phyloP scores from a whole-genome alignment of 2,797 vertebrate species.

The Sebastes glaucus region DNA sequence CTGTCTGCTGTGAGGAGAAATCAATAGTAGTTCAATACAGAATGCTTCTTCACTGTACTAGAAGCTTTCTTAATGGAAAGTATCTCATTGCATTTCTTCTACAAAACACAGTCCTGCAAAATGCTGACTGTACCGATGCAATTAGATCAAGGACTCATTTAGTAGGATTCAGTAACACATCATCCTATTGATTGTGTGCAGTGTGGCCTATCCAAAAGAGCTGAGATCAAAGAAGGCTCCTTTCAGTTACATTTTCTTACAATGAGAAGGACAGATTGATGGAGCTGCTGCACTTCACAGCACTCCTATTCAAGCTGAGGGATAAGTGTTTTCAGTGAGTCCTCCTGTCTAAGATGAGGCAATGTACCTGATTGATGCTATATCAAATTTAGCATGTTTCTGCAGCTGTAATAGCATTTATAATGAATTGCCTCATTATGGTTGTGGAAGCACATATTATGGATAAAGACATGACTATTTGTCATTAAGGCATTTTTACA shows the following conservation, averaged over 20 bases:
- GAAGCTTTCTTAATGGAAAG: constrained; percentile 3
- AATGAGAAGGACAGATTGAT: neutral
- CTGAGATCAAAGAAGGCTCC: constrained; percentile 15
- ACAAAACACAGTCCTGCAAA: neutral
- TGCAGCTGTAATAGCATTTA: neutral
- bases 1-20: neutral
- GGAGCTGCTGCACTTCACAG: neutral
- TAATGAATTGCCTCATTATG: constrained; percentile 25
- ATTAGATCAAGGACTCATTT: constrained; percentile 10
- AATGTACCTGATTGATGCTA: neutral
- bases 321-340: constrained; percentile 5
- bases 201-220: constrained; percentile 8
- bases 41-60: neutral
- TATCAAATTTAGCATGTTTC: neutral
- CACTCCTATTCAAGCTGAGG: neutral
- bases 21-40: neutral
- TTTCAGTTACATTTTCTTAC: neutral
- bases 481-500: neutral
- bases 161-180: neutral
- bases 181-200: constrained; percentile 36
- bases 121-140: neutral
- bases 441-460: neutral
- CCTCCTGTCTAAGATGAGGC: neutral
- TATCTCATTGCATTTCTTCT: neutral
- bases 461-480: neutral